Evolutionary conservation across 2,113 vertebrate species (phyloP).

Genomic region (Ceuthmochares aereus): DNA sequence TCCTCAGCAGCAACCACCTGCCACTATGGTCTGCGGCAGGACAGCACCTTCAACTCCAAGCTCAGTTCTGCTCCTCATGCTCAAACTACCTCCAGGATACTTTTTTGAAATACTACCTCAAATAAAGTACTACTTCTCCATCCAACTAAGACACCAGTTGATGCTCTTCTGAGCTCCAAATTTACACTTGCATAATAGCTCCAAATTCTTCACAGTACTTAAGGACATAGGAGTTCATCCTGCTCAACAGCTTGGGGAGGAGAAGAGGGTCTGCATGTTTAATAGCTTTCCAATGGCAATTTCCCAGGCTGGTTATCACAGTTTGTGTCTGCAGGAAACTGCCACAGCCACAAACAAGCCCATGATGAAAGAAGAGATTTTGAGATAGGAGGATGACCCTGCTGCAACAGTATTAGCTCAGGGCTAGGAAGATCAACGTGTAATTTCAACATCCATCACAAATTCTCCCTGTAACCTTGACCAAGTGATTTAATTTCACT

Average conservation of each 20-base stretch:
- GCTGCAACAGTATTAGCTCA: neutral
- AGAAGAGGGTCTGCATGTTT: neutral
- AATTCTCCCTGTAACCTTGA: constrained; percentile 30
- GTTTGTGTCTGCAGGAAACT: neutral
- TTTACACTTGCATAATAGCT: neutral
- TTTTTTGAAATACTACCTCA: neutral
- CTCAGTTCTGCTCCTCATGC: neutral
- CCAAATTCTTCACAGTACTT: neutral
- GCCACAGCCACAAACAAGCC: neutral
- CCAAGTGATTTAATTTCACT: constrained; percentile 16
- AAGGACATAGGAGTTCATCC: neutral
- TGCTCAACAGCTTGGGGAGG: neutral
- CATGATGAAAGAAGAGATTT: neutral
- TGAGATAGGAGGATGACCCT: neutral
- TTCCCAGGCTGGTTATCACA: neutral
- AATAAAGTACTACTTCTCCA: neutral
- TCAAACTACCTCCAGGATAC: fast-evolving
- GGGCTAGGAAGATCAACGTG: neutral
- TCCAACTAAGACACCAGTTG: neutral
- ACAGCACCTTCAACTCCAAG: neutral
- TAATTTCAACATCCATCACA: constrained; percentile 18
- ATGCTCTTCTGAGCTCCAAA: neutral
- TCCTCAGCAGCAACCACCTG: neutral
- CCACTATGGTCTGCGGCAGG: neutral
- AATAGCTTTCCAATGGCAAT: neutral